Evolutionary conservation across 2,113 vertebrate genomes (phyloP), one percentile per base, ranked within the genome.

Genomic region (Strix aluco): DNA sequence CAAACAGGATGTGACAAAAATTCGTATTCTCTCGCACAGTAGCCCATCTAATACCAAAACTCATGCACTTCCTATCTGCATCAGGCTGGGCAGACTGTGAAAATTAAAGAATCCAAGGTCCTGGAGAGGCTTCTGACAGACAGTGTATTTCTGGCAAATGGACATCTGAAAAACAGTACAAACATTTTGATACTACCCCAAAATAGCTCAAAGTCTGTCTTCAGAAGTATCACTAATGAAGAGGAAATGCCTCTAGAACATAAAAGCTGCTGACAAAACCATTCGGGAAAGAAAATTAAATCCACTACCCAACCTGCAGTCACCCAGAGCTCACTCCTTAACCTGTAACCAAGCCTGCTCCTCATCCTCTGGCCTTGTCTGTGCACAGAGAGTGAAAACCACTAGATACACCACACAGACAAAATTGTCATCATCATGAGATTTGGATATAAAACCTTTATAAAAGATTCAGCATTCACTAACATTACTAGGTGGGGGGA

Each of bases 151-250:
- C 83, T 92, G 89, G 81, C 47, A 96, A 89, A 91, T 4, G 78
- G 92, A 57, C 72, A 91, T 81, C 66, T 87, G 77, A 92, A 91
- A 85, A 95, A 92, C 62, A 66, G 77, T 69, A 82, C 61, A 95
- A 95, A 96, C 81, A 90, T 91, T 90, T 71, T 90, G 61, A 79
- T 85, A 46, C 62, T 52, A 54, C 40, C 52, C 84, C 46, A 82
- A 92, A 95, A 96, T 75, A 96, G 78, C 81, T 96, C 57, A 20
- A 94, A 94, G 84, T 85, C 93, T 94, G 89, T 90, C 90, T 94
- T 71, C 66, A 87, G 65, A 89, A 75, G 61, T 77, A 85, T 51
- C 73, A 85, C 44, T 61, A 97, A 57, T 4, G 10, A 86, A 90
- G 58, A 94, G 73, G 26, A 92, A 95, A 93, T 91, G 46, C 71